Evolutionary conservation across 2,888 invertebrate species (phyloP).

Genomic region (Agapostemon virescens): DNA sequence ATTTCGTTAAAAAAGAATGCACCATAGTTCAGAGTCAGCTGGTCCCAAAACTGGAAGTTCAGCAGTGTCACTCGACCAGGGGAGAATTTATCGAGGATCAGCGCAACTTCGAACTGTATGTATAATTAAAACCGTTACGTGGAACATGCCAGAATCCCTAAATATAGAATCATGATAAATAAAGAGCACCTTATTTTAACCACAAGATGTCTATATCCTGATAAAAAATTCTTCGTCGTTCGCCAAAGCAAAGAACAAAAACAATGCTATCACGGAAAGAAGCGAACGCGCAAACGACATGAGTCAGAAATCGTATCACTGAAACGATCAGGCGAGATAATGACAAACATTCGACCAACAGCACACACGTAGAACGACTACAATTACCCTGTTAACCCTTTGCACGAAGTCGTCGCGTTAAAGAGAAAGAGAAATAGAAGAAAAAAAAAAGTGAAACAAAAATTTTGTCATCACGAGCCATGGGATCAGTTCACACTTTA

Average conservation of each 20-base stretch:
- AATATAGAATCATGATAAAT: conserved; percentile 4
- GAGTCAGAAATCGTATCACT: neutral
- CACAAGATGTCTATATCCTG: neutral
- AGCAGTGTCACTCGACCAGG: neutral
- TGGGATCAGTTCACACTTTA: conserved; percentile 34
- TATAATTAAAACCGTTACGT: neutral
- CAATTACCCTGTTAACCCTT: conserved; percentile 39
- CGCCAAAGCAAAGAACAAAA: neutral
- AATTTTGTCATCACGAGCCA: conserved; percentile 28
- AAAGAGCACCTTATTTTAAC: neutral
- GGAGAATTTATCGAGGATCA: neutral
- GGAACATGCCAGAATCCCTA: neutral
- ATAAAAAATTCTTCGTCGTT: neutral
- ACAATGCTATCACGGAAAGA: neutral
- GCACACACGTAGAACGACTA: neutral
- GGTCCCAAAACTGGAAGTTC: neutral
- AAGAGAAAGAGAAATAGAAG: neutral
- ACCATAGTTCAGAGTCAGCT: neutral
- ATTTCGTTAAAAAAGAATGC: neutral
- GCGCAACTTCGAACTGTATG: neutral
- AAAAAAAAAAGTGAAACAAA: conserved; percentile 10
- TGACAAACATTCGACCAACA: neutral
- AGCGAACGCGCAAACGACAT: neutral
- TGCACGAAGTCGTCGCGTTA: conserved; percentile 33
- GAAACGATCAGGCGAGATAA: neutral